phyloP scores from a whole-genome alignment of 92 coral and sea anemone species.

The Actinernus sp. region DNA sequence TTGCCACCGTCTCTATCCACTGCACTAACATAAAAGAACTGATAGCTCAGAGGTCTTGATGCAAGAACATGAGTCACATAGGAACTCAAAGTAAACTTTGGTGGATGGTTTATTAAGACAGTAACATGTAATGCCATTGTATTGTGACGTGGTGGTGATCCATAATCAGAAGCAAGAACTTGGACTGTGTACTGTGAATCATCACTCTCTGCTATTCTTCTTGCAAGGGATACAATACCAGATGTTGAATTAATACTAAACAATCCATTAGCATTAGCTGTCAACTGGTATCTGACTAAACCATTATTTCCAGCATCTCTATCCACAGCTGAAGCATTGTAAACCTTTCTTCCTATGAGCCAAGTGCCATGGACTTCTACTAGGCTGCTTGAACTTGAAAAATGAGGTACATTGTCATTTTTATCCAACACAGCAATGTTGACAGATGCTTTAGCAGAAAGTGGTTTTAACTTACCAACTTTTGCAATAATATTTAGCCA shows the following conservation, averaged over 20 bases:
- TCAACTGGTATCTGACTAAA: constrained; percentile 75
- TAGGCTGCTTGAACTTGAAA: constrained; percentile 51
- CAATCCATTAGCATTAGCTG: constrained; percentile 63
- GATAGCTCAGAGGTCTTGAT: constrained; percentile 73
- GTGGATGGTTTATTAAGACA: constrained; percentile 75
- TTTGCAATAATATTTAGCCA: constrained; percentile 72
- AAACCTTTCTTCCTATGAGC: constrained; percentile 63
- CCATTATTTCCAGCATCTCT: constrained; percentile 87
- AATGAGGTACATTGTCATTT: constrained; percentile 88
- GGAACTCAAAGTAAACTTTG: constrained; percentile 60
- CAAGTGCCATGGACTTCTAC: constrained; percentile 75
- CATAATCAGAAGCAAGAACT: constrained; percentile 86
- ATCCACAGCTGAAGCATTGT: constrained; percentile 72
- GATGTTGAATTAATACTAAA: constrained; percentile 78
- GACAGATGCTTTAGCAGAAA: constrained; percentile 76
- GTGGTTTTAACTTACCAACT: constrained; percentile 64
- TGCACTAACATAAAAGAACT: constrained; percentile 71
- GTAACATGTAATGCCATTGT: constrained; percentile 68
- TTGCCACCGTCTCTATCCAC: constrained; percentile 79
- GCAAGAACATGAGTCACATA: constrained; percentile 67
- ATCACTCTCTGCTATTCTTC: constrained; percentile 46
- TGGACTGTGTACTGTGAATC: constrained; percentile 56
- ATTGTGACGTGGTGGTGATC: constrained; percentile 86
- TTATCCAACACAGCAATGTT: constrained; percentile 77
- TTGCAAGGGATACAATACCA: constrained; percentile 77